Percentiles rank a stretch among this genome's conserved stretches.
These are phyloP conservation scores for cat (Felis catus) DNA, from an alignment of 2,113 vertebrate genomes.

Conservation along the genomic window DNA sequence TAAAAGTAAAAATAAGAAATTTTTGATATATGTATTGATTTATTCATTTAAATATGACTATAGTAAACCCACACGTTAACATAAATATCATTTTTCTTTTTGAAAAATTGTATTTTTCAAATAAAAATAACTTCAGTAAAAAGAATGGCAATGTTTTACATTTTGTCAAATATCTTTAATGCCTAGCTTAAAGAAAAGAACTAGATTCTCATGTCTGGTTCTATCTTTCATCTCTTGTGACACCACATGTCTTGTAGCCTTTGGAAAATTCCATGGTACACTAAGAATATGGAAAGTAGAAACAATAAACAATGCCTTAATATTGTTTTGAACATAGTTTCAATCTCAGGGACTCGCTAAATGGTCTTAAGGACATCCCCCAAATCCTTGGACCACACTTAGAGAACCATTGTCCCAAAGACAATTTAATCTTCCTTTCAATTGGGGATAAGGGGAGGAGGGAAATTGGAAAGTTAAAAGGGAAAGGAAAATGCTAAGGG, in stretches of 20 bases:
- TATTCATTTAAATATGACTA: neutral
- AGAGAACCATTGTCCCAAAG: neutral
- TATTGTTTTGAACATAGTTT: conserved; percentile 11
- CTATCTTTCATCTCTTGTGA: neutral
- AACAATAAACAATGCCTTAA: neutral
- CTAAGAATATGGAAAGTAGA: neutral
- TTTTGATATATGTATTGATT: neutral
- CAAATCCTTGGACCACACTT: neutral
- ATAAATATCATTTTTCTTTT: neutral
- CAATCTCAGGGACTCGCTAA: neutral
- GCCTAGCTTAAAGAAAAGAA: neutral
- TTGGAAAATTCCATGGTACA: neutral
- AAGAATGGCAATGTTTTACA: neutral
- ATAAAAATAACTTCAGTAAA: conserved; percentile 4
- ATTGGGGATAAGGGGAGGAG: neutral
- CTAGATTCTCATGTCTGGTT: neutral
- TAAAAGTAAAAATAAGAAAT: neutral
- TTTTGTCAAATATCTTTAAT: neutral
- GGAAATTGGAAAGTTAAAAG: neutral
- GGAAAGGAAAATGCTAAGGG: neutral
- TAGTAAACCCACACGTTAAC: neutral
- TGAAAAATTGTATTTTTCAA: neutral
- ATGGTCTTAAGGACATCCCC: neutral
- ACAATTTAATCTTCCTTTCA: neutral
- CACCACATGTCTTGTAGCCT: neutral